Percentiles rank a stretch among this genome's conserved stretches.
Evolutionary conservation across 1,140 invertebrate species (phyloP).

Genomic region (Zeugodacus cucurbitae): DNA sequence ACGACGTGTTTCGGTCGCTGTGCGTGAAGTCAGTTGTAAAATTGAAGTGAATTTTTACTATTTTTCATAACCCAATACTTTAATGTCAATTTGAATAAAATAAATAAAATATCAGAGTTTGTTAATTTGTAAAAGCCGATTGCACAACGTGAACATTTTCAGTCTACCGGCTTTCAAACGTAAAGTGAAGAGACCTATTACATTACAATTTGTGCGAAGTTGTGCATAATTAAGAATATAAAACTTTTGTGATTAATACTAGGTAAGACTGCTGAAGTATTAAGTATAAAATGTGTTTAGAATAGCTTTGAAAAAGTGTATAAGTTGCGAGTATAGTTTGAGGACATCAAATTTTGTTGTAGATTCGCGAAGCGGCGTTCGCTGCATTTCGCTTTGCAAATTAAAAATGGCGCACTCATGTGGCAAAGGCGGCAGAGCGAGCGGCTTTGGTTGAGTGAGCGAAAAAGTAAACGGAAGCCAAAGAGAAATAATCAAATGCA

Average conservation of each 20-base stretch:
- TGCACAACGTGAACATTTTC: not conserved
- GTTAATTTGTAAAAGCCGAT: not conserved
- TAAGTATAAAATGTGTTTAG: not conserved
- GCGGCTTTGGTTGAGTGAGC: not conserved
- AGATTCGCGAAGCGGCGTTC: conserved; percentile 26
- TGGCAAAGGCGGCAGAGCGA: not conserved
- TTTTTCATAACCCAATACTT: not conserved
- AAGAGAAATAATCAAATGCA: not conserved
- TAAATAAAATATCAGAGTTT: not conserved
- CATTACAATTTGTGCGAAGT: not conserved
- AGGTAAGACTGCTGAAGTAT: not conserved
- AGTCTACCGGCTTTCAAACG: not conserved
- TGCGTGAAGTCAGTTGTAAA: conserved; percentile 34
- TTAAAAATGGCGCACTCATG: conserved; percentile 39
- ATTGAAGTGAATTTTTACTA: conserved; percentile 16
- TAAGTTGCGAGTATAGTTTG: not conserved
- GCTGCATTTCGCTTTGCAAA: conserved; percentile 21
- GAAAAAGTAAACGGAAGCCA: conserved; percentile 15
- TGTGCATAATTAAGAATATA: not conserved
- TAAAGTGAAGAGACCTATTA: not conserved
- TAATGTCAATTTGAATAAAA: not conserved
- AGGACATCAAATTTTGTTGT: not conserved
- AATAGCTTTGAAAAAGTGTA: not conserved
- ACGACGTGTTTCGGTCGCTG: not conserved
- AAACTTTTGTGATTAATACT: not conserved